These are phyloP conservation scores for Drosophila stalkeri DNA, from an alignment of 2,888 invertebrate genomes.

Conservation along the genomic window DNA sequence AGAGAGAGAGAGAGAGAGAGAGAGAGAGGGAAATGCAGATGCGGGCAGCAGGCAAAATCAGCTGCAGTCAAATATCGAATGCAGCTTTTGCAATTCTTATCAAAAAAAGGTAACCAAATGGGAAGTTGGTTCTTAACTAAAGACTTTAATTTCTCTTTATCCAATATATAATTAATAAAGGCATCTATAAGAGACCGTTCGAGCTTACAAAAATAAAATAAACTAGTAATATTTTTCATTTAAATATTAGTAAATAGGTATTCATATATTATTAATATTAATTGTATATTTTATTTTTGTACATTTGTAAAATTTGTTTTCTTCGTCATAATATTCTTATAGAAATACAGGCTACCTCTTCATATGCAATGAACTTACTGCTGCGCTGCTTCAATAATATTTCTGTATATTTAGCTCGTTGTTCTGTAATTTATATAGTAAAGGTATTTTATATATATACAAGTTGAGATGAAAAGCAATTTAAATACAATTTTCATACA, in stretches of 20 bases:
- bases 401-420: no score
- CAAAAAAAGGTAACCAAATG: not conserved
- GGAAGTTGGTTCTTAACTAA: not conserved
- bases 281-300: no score
- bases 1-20: no score
- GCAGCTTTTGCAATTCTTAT: not conserved
- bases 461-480: not conserved
- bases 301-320: no score
- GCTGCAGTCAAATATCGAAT: slow-evolving; percentile 16
- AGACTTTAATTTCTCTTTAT: not conserved
- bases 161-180: not conserved
- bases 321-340: no score
- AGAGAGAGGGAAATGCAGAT: not conserved
- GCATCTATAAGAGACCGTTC: not conserved
- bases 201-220: no score
- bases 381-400: not conserved
- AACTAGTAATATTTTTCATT: no score
- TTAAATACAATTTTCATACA: not conserved
- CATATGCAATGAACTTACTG: not conserved
- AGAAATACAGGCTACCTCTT: no score
- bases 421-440: no score
- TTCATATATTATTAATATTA: no score
- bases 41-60: not conserved
- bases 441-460: not conserved
- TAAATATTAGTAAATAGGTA: no score